These are phyloP conservation scores for Callocephalon fimbriatum DNA, from an alignment of 2,113 vertebrate species.

Conservation along the genomic window DNA sequence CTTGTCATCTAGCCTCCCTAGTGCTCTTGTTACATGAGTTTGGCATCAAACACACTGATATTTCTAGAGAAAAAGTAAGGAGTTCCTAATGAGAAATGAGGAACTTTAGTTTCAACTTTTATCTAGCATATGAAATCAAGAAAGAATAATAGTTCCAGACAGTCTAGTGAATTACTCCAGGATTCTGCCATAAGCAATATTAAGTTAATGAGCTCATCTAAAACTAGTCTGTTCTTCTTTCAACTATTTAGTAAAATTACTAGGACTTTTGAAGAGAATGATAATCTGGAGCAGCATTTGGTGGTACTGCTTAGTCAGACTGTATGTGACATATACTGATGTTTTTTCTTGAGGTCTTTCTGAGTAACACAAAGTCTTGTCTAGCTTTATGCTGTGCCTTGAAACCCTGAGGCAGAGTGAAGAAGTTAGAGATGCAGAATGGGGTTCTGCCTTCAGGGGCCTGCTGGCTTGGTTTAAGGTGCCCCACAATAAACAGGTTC, in stretches of 20 bases:
- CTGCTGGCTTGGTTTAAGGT: slow-evolving; percentile 54
- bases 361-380: slow-evolving; percentile 83
- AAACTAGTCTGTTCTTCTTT: neutral
- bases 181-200: neutral
- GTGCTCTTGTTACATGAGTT: neutral
- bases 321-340: slow-evolving; percentile 74
- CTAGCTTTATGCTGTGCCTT: slow-evolving; percentile 84
- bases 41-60: neutral
- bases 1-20: neutral
- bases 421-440: slow-evolving; percentile 74
- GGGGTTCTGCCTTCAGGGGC: slow-evolving; percentile 80
- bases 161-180: neutral
- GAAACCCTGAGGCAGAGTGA: slow-evolving; percentile 79
- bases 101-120: neutral
- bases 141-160: neutral
- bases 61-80: neutral
- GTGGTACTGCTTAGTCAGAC: slow-evolving; percentile 75
- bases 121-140: neutral
- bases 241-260: slow-evolving; percentile 84
- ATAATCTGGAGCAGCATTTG: slow-evolving; percentile 75
- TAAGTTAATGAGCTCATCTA: neutral
- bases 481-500: neutral
- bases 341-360: slow-evolving; percentile 84
- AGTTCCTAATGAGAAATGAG: neutral
- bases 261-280: slow-evolving; percentile 72